phyloP scores from a whole-genome alignment of 2,113 vertebrate species.

The Lycaon pictus region DNA sequence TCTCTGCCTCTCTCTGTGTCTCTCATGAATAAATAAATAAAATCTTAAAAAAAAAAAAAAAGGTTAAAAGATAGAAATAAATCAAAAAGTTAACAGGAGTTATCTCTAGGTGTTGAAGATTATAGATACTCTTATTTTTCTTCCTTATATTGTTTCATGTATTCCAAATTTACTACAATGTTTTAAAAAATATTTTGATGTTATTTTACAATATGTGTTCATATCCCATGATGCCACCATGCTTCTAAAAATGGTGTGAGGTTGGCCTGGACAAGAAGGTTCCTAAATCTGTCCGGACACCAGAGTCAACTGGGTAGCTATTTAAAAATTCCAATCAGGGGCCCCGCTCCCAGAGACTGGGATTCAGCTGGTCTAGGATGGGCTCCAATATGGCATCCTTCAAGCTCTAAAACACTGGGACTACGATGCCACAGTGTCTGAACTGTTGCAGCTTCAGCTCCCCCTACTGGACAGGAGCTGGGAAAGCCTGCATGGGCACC shows the following conservation, averaged over 20 bases:
- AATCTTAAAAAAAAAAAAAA: no score
- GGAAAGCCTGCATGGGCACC: not conserved
- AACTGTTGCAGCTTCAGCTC: not conserved
- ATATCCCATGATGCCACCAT: not conserved
- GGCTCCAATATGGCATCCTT: not conserved
- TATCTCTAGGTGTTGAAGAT: not conserved
- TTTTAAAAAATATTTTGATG: not conserved
- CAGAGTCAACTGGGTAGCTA: not conserved
- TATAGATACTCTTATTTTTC: not conserved
- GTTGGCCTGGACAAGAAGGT: not conserved
- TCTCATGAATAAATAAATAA: no score
- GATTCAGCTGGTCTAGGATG: not conserved
- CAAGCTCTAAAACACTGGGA: not conserved
- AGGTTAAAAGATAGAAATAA: slow-evolving; percentile 46
- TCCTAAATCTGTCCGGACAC: not conserved
- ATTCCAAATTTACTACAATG: not conserved
- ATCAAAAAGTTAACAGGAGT: not conserved
- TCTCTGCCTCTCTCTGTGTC: no score
- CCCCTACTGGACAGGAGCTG: not conserved
- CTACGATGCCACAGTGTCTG: not conserved
- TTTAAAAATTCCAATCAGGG: not conserved
- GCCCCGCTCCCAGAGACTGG: not conserved
- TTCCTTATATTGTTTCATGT: not conserved
- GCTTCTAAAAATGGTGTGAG: not conserved
- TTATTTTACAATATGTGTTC: not conserved